These are phyloP conservation scores for Ornithoptera priamus DNA, from an alignment of 2,888 invertebrate genomes.

Conservation along the genomic window DNA sequence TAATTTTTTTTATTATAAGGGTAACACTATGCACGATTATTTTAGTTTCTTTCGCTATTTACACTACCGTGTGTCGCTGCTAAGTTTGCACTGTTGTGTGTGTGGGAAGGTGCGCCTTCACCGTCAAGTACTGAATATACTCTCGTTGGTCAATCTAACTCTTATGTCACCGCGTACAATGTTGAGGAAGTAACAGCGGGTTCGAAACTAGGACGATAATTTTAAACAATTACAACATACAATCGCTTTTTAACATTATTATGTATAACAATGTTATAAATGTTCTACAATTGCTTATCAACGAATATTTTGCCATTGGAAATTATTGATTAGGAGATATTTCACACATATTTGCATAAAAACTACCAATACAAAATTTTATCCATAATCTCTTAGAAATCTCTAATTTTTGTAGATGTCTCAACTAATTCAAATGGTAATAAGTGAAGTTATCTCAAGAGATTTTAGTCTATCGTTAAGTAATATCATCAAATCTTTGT, in stretches of 20 bases:
- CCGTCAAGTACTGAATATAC: constrained; percentile 29
- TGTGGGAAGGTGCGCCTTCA: constrained; percentile 34
- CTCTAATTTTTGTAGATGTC: no score
- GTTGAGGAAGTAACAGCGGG: constrained; percentile 23
- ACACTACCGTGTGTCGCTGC: constrained; percentile 18
- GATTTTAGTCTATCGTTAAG: not conserved
- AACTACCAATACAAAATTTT: no score
- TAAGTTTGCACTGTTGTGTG: constrained; percentile 33
- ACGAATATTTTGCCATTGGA: no score
- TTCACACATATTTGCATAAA: no score
- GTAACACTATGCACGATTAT: not conserved
- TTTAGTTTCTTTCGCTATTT: constrained; percentile 3
- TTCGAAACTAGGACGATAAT: constrained; percentile 8
- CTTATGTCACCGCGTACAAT: constrained; percentile 40
- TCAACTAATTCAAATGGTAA: no score
- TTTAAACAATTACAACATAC: not conserved
- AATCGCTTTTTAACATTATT: not conserved
- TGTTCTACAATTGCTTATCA: no score
- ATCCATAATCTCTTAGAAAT: no score
- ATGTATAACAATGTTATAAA: not conserved
- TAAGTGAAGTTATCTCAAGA: not conserved
- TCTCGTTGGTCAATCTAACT: constrained; percentile 44
- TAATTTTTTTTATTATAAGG: not conserved
- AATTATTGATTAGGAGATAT: no score
- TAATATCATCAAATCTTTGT: not conserved